Percentiles rank a stretch among this genome's conserved stretches.
Conservation (phyloP, 1,140 invertebrate genomes). For the Spodoptera litura region DNA sequence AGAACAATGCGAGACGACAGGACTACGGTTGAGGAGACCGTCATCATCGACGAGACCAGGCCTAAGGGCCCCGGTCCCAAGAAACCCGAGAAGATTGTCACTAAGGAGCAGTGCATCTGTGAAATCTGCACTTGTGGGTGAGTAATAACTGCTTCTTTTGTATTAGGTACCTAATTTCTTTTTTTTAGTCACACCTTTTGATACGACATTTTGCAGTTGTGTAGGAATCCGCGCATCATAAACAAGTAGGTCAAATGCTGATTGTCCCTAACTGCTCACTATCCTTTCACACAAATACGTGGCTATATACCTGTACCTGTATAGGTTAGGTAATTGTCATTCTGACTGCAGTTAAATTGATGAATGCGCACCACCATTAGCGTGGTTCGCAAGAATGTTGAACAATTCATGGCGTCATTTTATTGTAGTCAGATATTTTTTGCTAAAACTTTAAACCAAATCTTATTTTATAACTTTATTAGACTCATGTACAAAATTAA, state of each 20-base stretch:
- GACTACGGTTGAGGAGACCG: conserved; percentile 71
- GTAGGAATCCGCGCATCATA: neutral
- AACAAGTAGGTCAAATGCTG: conserved; percentile 7
- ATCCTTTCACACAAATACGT: neutral
- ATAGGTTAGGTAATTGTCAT: neutral
- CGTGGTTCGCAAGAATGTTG: neutral
- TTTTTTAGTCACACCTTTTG: conserved; percentile 31
- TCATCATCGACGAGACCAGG: conserved; percentile 68
- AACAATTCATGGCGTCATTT: neutral
- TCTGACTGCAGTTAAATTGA: conserved; percentile 35
- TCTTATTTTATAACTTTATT: no score
- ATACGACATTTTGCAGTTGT: neutral
- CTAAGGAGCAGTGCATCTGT: conserved; percentile 94
- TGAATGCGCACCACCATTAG: neutral
- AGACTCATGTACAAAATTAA: no score
- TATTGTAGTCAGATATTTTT: neutral
- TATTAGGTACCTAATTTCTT: conserved; percentile 5
- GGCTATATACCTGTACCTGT: neutral
- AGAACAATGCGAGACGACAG: conserved; percentile 82
- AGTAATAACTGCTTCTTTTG: conserved; percentile 77
- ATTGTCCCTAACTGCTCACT: neutral
- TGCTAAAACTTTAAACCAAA: neutral
- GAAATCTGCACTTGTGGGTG: conserved; percentile 96
- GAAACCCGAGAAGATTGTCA: conserved; percentile 80
- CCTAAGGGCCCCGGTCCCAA: conserved; percentile 76